Evolutionary conservation across 35 echinoderm and acorn worm species (phyloP), one percentile per base, ranked within the genome.

Genomic region (Diadema setosum): DNA sequence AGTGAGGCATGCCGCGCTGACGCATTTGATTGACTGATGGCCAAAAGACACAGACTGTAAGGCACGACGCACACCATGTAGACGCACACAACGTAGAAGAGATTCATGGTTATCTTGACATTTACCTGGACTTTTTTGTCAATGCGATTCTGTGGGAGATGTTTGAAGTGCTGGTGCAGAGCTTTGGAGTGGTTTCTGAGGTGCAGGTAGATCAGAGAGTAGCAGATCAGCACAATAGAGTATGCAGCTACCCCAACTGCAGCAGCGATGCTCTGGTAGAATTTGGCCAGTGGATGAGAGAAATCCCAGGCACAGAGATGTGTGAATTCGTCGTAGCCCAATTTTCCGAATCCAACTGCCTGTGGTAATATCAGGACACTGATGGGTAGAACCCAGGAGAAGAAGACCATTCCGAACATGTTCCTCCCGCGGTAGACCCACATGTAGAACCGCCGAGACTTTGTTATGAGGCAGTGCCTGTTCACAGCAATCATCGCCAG

Each of bases 61-160:
- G 73, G 73, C n/a, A 78, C 73, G 7, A 78, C 73, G 8, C 73
- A 78, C 29, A 78, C 73, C 73, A 78, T 78, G 73, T 78, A 78
- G 73, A 20, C 73, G n/a, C 73, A 78, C 35, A 78, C 73, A 25
- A 78, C 40, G n/a, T 78, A 78, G 73, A 78, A 78, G 17, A 78
- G 40, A 36, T 78, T 78, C 73, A 41, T 78, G 29, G 73, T 78
- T 14, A 78, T 78, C 40, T 78, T 39, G 73, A 78, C 44, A 36
- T 44, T 78, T 5, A 78, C 73, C 8, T 20, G 36, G 24, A 78
- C 73, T 36, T 78, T 39, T n/a, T 17, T 78, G 11, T 78, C 40
- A 20, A 39, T 78, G 39, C 73, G 73, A 44, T 44, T 44, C 7
- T 33, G 24, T 1, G 73, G 37, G 25, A 42, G 73, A 21, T 78